Evolutionary conservation across 2,888 invertebrate species (phyloP).

Genomic region (Masnerella sp.): DNA sequence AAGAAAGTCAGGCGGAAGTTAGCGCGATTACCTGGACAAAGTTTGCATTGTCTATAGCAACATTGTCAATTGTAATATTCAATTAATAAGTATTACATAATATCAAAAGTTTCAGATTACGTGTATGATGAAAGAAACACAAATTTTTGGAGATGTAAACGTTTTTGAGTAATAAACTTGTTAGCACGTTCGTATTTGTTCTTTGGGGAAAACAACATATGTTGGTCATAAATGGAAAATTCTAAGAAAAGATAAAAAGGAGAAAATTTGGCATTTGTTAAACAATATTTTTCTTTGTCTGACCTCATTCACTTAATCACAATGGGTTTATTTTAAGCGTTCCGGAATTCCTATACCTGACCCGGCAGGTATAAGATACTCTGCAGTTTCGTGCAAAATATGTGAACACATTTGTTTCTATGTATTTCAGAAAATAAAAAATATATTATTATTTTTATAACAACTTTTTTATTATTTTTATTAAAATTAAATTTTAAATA

Average conservation of each 20-base stretch:
- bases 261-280: slow-evolving; percentile 15
- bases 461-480: not conserved
- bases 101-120: too few species aligned
- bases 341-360: slow-evolving; percentile 36
- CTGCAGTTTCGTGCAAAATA: slow-evolving; percentile 18
- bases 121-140: too few species aligned
- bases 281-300: slow-evolving; percentile 34
- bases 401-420: slow-evolving; percentile 4
- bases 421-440: too few species aligned
- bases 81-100: too few species aligned
- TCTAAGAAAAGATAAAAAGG: not conserved
- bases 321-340: slow-evolving; percentile 27
- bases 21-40: not conserved
- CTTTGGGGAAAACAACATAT: not conserved
- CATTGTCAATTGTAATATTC: too few species aligned
- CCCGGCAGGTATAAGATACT: slow-evolving; percentile 13
- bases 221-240: not conserved
- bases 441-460: not conserved
- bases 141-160: too few species aligned
- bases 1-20: slow-evolving; percentile 59
- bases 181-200: too few species aligned
- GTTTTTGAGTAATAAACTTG: too few species aligned
- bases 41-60: not conserved
- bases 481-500: too few species aligned
- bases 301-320: slow-evolving; percentile 44